These are phyloP conservation scores for Neomorphus geoffroyi DNA, from an alignment of 2,797 vertebrate species.

Conservation along the genomic window DNA sequence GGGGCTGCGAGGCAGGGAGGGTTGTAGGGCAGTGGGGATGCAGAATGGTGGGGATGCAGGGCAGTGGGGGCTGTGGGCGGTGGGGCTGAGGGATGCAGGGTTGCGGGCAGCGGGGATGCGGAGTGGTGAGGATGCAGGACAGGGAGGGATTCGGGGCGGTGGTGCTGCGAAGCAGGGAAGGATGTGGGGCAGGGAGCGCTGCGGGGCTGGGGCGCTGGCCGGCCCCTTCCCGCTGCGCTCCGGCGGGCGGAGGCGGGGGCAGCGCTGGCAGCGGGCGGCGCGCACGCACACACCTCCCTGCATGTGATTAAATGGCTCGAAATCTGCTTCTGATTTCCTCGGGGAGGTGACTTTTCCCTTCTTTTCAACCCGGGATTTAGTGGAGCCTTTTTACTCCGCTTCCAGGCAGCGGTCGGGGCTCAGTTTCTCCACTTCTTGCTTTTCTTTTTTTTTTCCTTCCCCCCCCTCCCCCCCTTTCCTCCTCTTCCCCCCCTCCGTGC, in stretches of 20 bases:
- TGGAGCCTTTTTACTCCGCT: constrained; percentile 52
- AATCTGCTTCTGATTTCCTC: constrained; percentile 76
- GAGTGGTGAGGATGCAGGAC: no score
- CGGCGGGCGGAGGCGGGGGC: constrained; percentile 26
- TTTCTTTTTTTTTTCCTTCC: not conserved
- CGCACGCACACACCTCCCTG: constrained; percentile 51
- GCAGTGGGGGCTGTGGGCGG: no score
- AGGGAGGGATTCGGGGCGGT: no score
- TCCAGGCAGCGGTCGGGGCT: constrained; percentile 16
- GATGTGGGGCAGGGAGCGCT: no score
- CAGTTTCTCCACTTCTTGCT: constrained; percentile 37
- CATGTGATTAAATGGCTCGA: constrained; percentile 64
- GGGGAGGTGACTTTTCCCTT: constrained; percentile 68
- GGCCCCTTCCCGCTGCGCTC: not conserved
- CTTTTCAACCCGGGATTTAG: constrained; percentile 61
- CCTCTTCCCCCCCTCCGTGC: not conserved
- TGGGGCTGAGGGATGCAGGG: no score
- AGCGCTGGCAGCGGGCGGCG: constrained; percentile 40
- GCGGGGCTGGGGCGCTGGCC: no score
- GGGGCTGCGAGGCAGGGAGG: no score
- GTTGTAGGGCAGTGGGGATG: no score
- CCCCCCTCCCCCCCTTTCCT: not conserved
- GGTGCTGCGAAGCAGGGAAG: no score
- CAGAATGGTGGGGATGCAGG: no score
- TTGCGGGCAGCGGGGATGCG: no score